Conservation (phyloP, 2,888 invertebrate genomes). For the Mallateleia sp. region DNA sequence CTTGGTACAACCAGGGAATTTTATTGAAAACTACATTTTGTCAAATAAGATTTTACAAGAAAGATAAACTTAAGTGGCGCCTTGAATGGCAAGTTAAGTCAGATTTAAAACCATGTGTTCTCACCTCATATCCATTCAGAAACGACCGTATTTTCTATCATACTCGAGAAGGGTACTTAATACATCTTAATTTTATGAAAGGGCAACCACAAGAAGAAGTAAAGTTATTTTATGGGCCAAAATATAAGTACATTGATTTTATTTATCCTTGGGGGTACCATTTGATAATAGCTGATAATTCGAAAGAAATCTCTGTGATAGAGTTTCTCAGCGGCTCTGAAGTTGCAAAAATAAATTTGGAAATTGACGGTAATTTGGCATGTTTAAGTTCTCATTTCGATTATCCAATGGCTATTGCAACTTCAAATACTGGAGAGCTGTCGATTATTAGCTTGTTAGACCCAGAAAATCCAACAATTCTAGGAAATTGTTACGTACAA, state of each 20-base stretch:
- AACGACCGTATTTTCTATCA: conserved; percentile 84
- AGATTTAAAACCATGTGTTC: conserved; percentile 81
- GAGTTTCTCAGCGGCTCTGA: conserved; percentile 81
- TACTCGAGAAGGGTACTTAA: conserved; percentile 85
- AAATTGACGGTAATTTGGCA: conserved; percentile 80
- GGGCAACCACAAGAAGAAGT: conserved; percentile 63
- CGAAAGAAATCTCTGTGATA: conserved; percentile 81
- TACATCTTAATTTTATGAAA: conserved; percentile 80
- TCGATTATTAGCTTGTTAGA: conserved; percentile 79
- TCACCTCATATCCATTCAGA: conserved; percentile 81
- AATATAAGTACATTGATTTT: conserved; percentile 79
- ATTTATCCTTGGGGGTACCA: conserved; percentile 87
- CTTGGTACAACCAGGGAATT: conserved; percentile 86
- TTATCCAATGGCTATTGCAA: conserved; percentile 83
- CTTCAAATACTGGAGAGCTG: conserved; percentile 84
- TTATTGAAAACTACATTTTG: conserved; percentile 86
- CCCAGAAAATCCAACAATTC: conserved; percentile 80
- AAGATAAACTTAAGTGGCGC: too few relatives aligned
- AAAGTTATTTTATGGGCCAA: conserved; percentile 79
- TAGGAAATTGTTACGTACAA: conserved; percentile 82
- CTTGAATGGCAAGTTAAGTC: too few relatives aligned
- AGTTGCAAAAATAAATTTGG: conserved; percentile 76
- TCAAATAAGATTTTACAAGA: too few relatives aligned
- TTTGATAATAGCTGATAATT: conserved; percentile 80
- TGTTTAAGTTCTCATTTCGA: conserved; percentile 83